A percentile compares a stretch with the other conserved stretches of the same genome.
phyloP scores from a whole-genome alignment of 2,113 vertebrate genomes.

The Plotosus lineatus region DNA sequence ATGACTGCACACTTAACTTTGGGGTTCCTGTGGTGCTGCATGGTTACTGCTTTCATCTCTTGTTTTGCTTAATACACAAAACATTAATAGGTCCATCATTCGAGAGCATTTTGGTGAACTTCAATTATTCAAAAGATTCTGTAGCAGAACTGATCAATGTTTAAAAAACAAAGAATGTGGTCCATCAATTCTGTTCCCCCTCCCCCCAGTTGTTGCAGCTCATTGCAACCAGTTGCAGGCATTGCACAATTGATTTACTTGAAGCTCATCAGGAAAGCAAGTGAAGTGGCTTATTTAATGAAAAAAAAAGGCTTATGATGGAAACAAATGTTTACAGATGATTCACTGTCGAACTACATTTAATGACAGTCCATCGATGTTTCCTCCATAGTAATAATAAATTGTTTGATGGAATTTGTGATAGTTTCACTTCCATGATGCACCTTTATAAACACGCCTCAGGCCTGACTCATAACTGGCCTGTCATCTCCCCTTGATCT shows the following conservation, averaged over 20 bases:
- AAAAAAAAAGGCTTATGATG: neutral
- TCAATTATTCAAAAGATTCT: neutral
- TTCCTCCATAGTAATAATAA: no score
- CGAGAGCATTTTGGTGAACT: neutral
- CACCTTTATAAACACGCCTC: no score
- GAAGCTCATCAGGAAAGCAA: neutral
- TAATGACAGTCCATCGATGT: no score
- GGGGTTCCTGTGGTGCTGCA: conserved; percentile 9
- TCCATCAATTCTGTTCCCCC: no score
- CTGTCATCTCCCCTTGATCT: no score
- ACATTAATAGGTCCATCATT: no score
- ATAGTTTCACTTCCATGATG: no score
- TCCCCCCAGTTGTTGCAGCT: neutral
- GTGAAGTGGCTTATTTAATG: neutral
- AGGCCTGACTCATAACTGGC: no score
- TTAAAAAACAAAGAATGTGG: neutral
- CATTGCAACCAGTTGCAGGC: neutral
- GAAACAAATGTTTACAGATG: neutral
- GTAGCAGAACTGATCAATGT: neutral
- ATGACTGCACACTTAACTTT: neutral
- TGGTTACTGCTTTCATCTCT: conserved; percentile 8
- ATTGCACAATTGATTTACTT: neutral
- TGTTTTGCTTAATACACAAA: neutral
- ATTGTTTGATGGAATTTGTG: no score
- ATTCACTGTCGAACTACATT: neutral